Conservation (phyloP, 1,140 invertebrate genomes). For the Drosophila aff. region DNA sequence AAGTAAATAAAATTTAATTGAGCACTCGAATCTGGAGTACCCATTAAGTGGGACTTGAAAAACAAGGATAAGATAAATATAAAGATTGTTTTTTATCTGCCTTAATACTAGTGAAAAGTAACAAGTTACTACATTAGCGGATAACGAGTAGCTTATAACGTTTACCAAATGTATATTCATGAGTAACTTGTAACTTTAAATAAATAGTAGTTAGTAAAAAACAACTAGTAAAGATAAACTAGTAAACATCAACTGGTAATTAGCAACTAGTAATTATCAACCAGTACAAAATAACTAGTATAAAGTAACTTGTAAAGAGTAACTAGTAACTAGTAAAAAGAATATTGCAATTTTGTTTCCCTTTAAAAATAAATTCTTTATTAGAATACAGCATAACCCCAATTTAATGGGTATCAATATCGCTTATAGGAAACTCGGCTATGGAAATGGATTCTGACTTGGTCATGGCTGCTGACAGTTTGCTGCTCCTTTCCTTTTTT, state of each 20-base stretch:
- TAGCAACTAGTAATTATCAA: neutral
- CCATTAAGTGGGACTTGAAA: neutral
- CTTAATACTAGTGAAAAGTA: neutral
- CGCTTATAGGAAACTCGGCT: constrained; percentile 1
- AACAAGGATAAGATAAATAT: neutral
- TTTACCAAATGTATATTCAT: neutral
- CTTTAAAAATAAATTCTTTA: neutral
- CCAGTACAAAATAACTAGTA: neutral
- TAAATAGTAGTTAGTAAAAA: neutral
- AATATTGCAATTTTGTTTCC: neutral
- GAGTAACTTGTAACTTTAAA: neutral
- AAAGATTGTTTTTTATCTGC: neutral
- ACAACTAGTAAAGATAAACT: neutral
- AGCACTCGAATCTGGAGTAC: neutral
- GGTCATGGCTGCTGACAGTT: constrained; percentile 43
- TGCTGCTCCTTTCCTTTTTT: constrained; percentile 7
- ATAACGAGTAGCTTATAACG: too few species aligned
- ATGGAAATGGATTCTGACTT: constrained; percentile 1
- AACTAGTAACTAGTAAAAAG: neutral
- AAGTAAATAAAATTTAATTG: constrained; percentile 2
- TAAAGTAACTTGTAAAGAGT: neutral
- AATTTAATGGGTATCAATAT: constrained; percentile 10
- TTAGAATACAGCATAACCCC: neutral
- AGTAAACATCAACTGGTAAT: neutral
- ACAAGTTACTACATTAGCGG: neutral